Conservation (phyloP, 2,113 vertebrate genomes). For the Raja brachyura region DNA sequence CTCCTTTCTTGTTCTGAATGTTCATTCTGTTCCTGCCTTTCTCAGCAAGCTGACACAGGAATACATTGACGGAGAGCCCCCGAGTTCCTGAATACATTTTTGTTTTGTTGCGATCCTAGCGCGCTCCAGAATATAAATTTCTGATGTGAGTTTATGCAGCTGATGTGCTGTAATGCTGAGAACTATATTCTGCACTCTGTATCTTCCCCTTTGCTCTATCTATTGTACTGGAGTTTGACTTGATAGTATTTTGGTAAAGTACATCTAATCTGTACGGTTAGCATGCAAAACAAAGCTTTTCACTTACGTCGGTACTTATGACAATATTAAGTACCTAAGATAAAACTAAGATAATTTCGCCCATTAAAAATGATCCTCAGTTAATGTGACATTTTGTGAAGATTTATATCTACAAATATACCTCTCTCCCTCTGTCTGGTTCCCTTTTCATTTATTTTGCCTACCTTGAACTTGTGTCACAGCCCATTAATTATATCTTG, state of each 20-base stretch:
- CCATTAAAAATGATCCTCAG: background rate
- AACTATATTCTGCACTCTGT: no score
- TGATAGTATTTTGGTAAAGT: no score
- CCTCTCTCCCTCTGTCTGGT: background rate
- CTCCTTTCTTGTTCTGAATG: conserved; percentile 27
- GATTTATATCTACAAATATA: conserved; percentile 6
- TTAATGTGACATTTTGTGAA: no score
- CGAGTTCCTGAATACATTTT: conserved; percentile 22
- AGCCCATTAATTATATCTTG: background rate
- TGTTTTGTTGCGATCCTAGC: conserved; percentile 4
- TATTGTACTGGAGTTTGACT: no score
- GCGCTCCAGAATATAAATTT: background rate
- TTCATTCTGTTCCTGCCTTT: background rate
- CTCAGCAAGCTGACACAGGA: conserved; percentile 32
- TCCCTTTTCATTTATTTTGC: background rate
- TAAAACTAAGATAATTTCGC: background rate
- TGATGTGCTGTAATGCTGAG: no score
- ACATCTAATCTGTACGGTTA: no score
- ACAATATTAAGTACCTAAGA: no score
- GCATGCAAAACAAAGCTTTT: no score
- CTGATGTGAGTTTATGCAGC: background rate
- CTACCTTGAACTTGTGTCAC: background rate
- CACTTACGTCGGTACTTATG: no score
- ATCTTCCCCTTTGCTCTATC: no score
- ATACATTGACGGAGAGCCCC: conserved; percentile 6